phyloP scores from a whole-genome alignment of 1,140 invertebrate species.

The Bradysia coprophila region DNA sequence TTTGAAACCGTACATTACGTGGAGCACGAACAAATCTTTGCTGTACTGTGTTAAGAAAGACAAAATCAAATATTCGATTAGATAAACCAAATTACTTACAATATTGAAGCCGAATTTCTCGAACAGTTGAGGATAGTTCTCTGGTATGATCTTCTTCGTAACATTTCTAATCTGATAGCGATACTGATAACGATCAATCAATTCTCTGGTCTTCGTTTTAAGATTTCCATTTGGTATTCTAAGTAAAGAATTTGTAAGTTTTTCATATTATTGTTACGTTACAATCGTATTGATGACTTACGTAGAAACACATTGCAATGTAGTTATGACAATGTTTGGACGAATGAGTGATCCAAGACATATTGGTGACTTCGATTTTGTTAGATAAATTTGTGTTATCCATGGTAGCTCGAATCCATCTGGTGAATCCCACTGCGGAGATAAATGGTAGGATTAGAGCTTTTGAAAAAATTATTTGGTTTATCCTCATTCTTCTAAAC shows the following conservation, averaged over 20 bases:
- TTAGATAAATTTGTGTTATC: neutral
- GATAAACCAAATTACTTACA: neutral
- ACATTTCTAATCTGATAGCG: slow-evolving; percentile 1
- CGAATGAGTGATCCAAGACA: neutral
- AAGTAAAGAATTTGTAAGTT: neutral
- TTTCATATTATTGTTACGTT: neutral
- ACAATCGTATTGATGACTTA: slow-evolving; percentile 1
- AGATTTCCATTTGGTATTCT: neutral
- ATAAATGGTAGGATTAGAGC: neutral
- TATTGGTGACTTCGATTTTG: neutral
- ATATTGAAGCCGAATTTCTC: slow-evolving; percentile 1
- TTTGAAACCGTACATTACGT: neutral
- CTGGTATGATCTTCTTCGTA: neutral
- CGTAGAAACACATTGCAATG: neutral
- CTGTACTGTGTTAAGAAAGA: neutral
- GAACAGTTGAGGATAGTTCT: neutral
- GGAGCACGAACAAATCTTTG: neutral
- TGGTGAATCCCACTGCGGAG: neutral
- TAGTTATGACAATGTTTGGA: neutral
- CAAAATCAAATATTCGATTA: neutral
- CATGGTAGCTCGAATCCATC: neutral
- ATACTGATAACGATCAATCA: neutral
- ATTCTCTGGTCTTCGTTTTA: neutral
- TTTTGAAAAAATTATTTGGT: neutral
- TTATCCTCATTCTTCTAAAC: neutral